Base-by-base conservation (phyloP, 2,888 invertebrate species). In the Cryptus viduatorius region DNA sequence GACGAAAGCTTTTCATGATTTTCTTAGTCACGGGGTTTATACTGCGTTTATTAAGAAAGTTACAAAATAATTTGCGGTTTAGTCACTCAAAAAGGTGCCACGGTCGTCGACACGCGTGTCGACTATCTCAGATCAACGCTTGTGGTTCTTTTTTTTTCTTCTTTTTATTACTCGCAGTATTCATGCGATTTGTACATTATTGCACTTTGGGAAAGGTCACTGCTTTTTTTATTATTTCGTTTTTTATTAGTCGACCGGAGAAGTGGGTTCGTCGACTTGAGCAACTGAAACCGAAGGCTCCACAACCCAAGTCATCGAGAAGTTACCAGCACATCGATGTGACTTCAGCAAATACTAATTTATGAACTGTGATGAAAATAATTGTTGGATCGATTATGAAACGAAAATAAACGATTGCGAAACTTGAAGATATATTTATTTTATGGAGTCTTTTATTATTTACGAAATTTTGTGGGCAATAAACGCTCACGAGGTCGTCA, bases 141-240 rank as follows among this genome's bases (percentile, higher is more conserved):
- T 73, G 72, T 46, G 53, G 68, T 73, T 73, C 1, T 37, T 37
- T 37, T 37, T 37, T 37, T 37, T 37, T 77, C 67, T 61, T 29
- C 79, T 76, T 61, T 29, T 82, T 71, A 48, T 59, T 12, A 67
- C 59, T 61, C 59, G 50, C 24, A 44, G 67, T 64, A 82, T 79
- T 82, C 29, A 67, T 48, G 76, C 59, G 42, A 61, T 79, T 50
- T 67, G 37, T 24, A 72, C 71, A 56, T 76, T 78, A 69, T 68
- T 68, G 84, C 76, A 82, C 84, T 85, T 85, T 79, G 59, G 50
- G 53, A 85, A 85, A 85, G 84, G 84, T 82, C 84, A 82, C 67
- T 37, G 46, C 24, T 24, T 65, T 76, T 64, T 44, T 48, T 24
- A 48, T 4, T 19, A 12, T 50, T 48, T 12, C 14, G 44, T 72